Evolutionary conservation across 1,140 invertebrate genomes (phyloP), one percentile per base, ranked within the genome.

Genomic region (Drosophila truncata): DNA sequence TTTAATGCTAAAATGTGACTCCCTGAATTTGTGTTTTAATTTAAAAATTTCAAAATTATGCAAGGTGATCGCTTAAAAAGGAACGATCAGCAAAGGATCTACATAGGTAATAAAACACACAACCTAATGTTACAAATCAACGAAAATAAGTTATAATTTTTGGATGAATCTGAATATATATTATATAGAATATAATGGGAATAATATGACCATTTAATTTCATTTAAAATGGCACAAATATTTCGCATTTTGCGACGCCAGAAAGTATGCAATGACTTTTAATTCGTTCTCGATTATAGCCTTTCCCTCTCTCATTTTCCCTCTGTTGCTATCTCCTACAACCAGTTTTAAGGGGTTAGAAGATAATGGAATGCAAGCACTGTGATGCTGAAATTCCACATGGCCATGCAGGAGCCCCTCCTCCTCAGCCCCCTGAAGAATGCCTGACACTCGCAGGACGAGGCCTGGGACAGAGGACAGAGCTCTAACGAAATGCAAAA

Each of bases 401-500:
- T 41, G 55, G 35, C 58, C 62, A 42, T 64, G 23, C 41, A 37
- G 59, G n/a, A 52, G 14, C 50, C 20, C 14, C 46, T 33, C 14
- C 46, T 13, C 13, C 27, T 41, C 7, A 9, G 8, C 11, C 27
- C 57, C 44, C 25, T n/a, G 27, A 41, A 63, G 61, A 41, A 65
- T 35, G 44, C 61, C 60, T 31, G 60, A 13, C 33, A 62, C 33
- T 66, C 27, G 42, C 60, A 50, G 61, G 60, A 67, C 23, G 63
- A 37, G 7, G 29, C 16, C 16, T 14, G 9, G 7, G 29, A 18
- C 23, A n/a, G 10, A 27, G 7, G 29, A 18, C 23, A n/a, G 10
- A 27, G 25, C n/a, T 23, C 29, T 27, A 37, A 44, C 67, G 27
- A 66, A 76, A 65, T 66, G 73, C 54, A 49, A 74, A 65, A 67